Conservation (phyloP, 30 jellyfish, hydroid and myxozoan genomes). For the Aurelia sp. region DNA sequence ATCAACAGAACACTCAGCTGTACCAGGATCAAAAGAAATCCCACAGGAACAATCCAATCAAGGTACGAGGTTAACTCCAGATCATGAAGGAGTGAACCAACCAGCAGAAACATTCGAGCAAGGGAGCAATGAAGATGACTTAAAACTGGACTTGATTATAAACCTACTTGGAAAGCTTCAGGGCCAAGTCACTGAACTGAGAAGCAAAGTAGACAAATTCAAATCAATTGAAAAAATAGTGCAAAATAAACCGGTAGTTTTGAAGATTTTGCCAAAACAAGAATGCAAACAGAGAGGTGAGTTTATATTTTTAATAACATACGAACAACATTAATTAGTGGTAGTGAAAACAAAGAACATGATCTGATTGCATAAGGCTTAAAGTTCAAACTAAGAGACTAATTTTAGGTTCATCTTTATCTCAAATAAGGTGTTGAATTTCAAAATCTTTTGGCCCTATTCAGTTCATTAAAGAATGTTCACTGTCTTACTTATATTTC, state of each 20-base stretch:
- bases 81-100: no score
- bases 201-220: slow-evolving; percentile 23
- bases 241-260: slow-evolving; percentile 1
- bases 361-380: no score
- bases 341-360: not conserved
- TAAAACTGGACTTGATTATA: slow-evolving; percentile 13
- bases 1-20: no score
- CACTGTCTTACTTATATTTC: no score
- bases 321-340: not conserved
- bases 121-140: not conserved
- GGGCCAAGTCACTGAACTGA: slow-evolving; percentile 7
- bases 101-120: no score
- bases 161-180: slow-evolving; percentile 24
- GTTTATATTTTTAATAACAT: not conserved
- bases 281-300: slow-evolving; percentile 26
- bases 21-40: no score
- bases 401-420: no score
- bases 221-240: not conserved
- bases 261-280: slow-evolving; percentile 19
- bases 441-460: no score
- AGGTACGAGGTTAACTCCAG: not conserved
- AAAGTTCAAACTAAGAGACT: no score
- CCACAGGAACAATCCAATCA: slow-evolving; percentile 2
- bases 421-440: no score
- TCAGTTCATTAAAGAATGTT: no score